phyloP scores from a whole-genome alignment of 2,113 vertebrate genomes.

The Benitochromis conjunctus region DNA sequence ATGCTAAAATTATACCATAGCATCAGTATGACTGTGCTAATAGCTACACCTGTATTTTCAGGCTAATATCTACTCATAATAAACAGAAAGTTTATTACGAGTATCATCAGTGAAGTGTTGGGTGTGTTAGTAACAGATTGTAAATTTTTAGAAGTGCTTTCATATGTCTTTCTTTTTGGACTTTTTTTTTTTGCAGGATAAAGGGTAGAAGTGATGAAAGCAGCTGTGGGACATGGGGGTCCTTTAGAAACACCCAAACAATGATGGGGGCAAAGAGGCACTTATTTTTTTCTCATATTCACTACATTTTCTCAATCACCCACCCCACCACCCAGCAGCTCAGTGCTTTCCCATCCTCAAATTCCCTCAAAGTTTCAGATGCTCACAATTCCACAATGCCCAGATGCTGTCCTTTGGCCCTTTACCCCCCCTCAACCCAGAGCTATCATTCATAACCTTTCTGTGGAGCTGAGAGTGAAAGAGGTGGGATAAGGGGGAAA shows the following conservation, averaged over 20 bases:
- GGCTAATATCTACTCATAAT: background rate
- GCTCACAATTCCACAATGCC: constrained; percentile 71
- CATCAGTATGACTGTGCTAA: background rate
- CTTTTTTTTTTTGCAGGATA: constrained; percentile 8
- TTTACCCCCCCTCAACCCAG: constrained; percentile 66
- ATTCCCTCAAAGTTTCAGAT: constrained; percentile 72
- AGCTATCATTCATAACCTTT: constrained; percentile 81
- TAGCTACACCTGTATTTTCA: background rate
- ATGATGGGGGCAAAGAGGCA: constrained; percentile 55
- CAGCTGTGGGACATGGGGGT: constrained; percentile 37
- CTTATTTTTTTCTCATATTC: constrained; percentile 58
- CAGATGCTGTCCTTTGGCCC: constrained; percentile 76
- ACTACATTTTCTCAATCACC: constrained; percentile 52
- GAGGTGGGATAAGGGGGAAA: constrained; percentile 58
- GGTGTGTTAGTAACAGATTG: background rate
- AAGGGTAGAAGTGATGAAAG: constrained; percentile 50
- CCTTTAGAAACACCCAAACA: constrained; percentile 59
- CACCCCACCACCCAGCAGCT: constrained; percentile 36
- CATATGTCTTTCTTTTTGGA: background rate
- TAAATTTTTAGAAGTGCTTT: background rate
- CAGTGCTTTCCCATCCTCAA: constrained; percentile 60
- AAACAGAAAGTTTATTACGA: background rate
- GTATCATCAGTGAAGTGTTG: background rate
- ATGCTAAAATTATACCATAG: background rate
- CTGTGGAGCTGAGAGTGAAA: constrained; percentile 66